Base-by-base conservation (phyloP, 2,888 invertebrate genomes). In the Cephus nigrinus region DNA sequence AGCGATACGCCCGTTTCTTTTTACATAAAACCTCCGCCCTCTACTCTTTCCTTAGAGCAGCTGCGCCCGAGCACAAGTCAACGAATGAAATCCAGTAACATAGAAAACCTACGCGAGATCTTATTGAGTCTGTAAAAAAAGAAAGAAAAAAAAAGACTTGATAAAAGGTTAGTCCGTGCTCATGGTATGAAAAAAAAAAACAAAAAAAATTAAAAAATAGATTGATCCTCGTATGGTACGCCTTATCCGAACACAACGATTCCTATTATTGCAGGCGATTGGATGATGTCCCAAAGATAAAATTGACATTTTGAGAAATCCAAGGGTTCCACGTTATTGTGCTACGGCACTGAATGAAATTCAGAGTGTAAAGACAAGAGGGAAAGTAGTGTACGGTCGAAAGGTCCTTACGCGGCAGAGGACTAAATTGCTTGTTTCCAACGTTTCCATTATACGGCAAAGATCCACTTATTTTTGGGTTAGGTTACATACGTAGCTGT, bases 361-460 rank as follows among this genome's bases (percentile, higher is more conserved):
- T 55, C 23, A 23, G 55, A 23, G 23, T 33, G 71, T 32, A 71
- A 33, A 71, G 71, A 31, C 71, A 71, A 55, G 71, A 71, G 33
- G n/a, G 71, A 71, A 32, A 23, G 71, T 32, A 71, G 71, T 71
- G 71, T 33, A 80, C 79, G 74, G 69, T 82, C 34, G 79, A 84
- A 82, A 83, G 84, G 76, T 84, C 82, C 82, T 83, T 75, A 80
- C 79, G 76, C 78, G 73, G 73, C 75, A 80, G 81, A 79, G 79
- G 76, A 80, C 80, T 83, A 81, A 83, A 83, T 82, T 84, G 82
- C 82, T 81, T 80, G 82, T 80, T 84, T 80, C 79, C 77, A 78
- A 73, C 80, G 75, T 79, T 76, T 76, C 33, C 77, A 55, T 77
- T 79, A 74, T 79, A 75, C 69, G 23, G 34, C 79, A 76, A 32